Conservation (phyloP, 2,888 invertebrate species). For the Ischnus inquisitorius region DNA sequence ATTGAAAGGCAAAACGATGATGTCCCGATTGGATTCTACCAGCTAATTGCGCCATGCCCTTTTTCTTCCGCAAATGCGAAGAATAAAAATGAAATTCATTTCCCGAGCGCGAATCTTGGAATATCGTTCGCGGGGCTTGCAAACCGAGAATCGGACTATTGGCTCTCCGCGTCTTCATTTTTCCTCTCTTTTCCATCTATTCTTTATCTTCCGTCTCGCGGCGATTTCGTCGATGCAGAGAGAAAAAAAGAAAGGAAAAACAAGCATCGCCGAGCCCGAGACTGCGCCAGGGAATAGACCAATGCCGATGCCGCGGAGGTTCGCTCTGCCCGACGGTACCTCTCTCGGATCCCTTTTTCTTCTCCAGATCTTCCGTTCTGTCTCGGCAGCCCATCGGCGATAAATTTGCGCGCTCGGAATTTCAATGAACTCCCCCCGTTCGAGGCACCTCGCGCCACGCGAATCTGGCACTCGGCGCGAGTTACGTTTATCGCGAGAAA, state of each 20-base stretch:
- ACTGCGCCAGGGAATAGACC: slow-evolving; percentile 33
- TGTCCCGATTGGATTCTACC: background rate
- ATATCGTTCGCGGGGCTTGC: slow-evolving; percentile 24
- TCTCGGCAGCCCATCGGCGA: slow-evolving; percentile 32
- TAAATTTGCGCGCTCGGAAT: slow-evolving; percentile 48
- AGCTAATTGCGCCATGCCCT: background rate
- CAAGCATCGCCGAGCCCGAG: slow-evolving; percentile 14
- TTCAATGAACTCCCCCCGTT: slow-evolving; percentile 25
- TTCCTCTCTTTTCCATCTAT: background rate
- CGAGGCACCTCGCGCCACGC: background rate
- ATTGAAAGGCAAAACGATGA: background rate
- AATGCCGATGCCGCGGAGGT: slow-evolving; percentile 29
- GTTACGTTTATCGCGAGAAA: slow-evolving; percentile 7
- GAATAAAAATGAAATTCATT: slow-evolving; percentile 33
- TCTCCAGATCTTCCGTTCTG: slow-evolving; percentile 13
- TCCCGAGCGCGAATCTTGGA: slow-evolving; percentile 26
- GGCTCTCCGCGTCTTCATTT: background rate
- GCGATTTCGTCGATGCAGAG: slow-evolving; percentile 14
- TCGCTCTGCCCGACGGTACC: background rate
- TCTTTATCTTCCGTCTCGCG: slow-evolving; percentile 21
- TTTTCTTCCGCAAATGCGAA: background rate
- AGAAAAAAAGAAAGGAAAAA: background rate
- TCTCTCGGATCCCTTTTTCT: slow-evolving; percentile 1
- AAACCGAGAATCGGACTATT: slow-evolving; percentile 8
- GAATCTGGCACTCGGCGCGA: slow-evolving; percentile 29